Conservation (phyloP, 2,888 invertebrate species). For the Augochlorella aurata region DNA sequence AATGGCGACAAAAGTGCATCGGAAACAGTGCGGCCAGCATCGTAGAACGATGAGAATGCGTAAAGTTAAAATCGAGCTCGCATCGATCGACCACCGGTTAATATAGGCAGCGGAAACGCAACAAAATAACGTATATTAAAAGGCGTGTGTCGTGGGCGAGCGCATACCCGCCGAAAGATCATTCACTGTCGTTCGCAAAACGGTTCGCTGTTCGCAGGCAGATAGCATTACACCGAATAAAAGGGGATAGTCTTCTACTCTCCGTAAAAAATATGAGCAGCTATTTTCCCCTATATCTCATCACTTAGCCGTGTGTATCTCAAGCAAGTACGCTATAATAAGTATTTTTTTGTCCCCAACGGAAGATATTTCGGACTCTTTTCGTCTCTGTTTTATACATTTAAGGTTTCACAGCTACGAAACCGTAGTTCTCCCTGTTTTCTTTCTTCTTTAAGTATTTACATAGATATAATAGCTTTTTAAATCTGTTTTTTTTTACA, state of each 20-base stretch:
- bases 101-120: neutral
- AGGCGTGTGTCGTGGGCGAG: neutral
- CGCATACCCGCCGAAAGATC: neutral
- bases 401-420: conserved; percentile 38
- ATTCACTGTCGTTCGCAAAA: conserved; percentile 15
- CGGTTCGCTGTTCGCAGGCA: conserved; percentile 19
- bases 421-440: conserved; percentile 12
- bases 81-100: conserved; percentile 16
- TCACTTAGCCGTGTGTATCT: conserved; percentile 28
- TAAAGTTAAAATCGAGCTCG: conserved; percentile 13
- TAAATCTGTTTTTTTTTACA: conserved; percentile 31
- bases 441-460: conserved; percentile 40
- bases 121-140: neutral
- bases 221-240: conserved; percentile 43
- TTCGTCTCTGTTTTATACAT: conserved; percentile 38
- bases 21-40: neutral
- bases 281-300: conserved; percentile 45
- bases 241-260: conserved; percentile 57
- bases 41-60: neutral
- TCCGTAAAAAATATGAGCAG: conserved; percentile 64
- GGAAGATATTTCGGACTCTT: conserved; percentile 33
- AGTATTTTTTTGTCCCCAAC: conserved; percentile 31
- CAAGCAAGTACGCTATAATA: conserved; percentile 46
- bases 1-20: neutral
- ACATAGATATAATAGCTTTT: conserved; percentile 32